These are phyloP conservation scores for Rallus crepitans DNA, from an alignment of 2,797 vertebrate genomes.

Conservation along the genomic window DNA sequence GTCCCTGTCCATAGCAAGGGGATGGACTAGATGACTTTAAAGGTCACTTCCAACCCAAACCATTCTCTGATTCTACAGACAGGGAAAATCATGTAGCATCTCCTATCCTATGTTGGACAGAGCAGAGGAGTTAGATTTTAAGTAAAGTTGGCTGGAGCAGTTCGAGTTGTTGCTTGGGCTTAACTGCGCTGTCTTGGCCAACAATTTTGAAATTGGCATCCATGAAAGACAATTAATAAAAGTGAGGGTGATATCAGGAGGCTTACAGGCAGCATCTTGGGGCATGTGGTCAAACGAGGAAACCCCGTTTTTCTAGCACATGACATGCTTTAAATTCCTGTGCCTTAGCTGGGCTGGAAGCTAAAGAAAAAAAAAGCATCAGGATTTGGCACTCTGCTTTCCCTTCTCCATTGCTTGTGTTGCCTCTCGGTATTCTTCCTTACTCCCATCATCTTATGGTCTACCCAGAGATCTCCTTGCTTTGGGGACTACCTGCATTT, in stretches of 20 bases:
- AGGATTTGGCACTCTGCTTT: neutral
- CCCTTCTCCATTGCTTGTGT: neutral
- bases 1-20: neutral
- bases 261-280: neutral
- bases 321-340: neutral
- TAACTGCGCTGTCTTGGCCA: neutral
- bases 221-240: neutral
- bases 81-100: neutral
- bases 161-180: neutral
- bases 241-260: neutral
- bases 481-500: neutral
- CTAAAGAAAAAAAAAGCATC: neutral
- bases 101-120: accelerated
- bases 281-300: neutral
- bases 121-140: neutral
- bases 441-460: accelerated
- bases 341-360: neutral
- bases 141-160: neutral
- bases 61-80: neutral
- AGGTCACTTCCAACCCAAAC: neutral
- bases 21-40: neutral
- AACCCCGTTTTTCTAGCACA: neutral
- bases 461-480: neutral
- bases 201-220: neutral
- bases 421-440: neutral